Base-by-base conservation (phyloP, 2,888 invertebrate species). In the Zele albiditarsus region DNA sequence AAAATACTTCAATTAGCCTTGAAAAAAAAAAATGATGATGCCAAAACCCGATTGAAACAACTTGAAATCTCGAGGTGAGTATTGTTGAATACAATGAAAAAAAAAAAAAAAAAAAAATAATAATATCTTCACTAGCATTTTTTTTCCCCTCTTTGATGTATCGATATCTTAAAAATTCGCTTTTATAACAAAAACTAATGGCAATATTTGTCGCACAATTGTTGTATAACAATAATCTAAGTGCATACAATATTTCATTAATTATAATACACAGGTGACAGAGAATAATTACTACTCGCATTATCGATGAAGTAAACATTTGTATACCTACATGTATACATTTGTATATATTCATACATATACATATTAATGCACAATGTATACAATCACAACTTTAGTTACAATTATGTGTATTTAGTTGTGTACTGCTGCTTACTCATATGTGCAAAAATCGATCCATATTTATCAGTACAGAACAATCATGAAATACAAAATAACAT, bases 21-120 rank as follows among this genome's bases (percentile, higher is more conserved):
- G 53, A 20, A 25, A 27, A 23, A 25, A 27, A 23, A 72, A 65
- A 53, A 72, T 72, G 71, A 65, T 49, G 20, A 65, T 72, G 23
- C 28, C 63, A 63, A 72, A 72, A 23, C 71, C 71, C 4, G 71
- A 65, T 14, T 70, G 58, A 70, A 27, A 25, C 20, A 49, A 68
- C 53, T 27, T 42, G 38, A 16, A 58, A 38, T 33, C 58, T 23
- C 23, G 5, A 31, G 58, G 58, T 42, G 38, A 60, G 16, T 58
- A 27, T 66, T 25, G 10, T 42, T 42, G 10, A 46, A 12, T 38
- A 38, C 12, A 14, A 31, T n/a, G 27, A 10, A 10, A 27, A 62
- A 62, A 62, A 20, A 20, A 63, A 23, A 16, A n/a, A 1, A 3
- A 33, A 23, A 12, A 63, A 33, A 65, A 38, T 20, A 65, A 33